Conservation (phyloP, 2,113 vertebrate species). For the Oncorhynchus kisutch region DNA sequence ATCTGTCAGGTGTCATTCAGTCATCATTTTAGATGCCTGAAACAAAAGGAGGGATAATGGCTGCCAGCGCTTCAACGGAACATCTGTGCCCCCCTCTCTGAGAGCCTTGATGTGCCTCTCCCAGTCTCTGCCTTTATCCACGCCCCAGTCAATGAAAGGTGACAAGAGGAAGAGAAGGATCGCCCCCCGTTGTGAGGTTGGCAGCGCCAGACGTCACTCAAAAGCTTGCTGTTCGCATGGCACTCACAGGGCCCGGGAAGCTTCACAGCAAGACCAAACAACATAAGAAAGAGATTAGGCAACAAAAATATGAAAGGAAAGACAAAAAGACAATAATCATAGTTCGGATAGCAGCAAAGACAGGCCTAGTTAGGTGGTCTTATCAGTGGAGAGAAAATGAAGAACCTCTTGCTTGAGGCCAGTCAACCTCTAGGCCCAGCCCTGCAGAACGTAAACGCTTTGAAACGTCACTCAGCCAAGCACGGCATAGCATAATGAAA, state of each 20-base stretch:
- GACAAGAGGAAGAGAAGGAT: background rate
- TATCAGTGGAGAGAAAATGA: background rate
- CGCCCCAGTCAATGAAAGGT: background rate
- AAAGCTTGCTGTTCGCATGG: background rate
- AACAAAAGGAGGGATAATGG: background rate
- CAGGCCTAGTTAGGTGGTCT: background rate
- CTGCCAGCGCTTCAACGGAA: background rate
- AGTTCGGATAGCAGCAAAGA: background rate
- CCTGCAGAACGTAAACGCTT: background rate
- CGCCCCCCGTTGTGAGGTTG: background rate
- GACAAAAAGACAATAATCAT: background rate
- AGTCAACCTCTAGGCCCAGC: background rate
- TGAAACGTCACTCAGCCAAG: background rate
- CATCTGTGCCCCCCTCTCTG: conserved; percentile 4
- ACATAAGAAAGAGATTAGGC: background rate
- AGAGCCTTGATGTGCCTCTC: background rate
- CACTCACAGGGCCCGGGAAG: background rate
- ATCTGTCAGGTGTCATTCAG: conserved; percentile 6
- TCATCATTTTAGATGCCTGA: background rate
- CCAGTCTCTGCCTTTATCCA: background rate
- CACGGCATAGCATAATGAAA: background rate
- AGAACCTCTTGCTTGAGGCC: background rate
- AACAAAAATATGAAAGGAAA: background rate
- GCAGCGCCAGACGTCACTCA: background rate
- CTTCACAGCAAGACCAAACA: background rate